Evolutionary conservation across 2,113 vertebrate species (phyloP).

Genomic region (Piaya cayana): DNA sequence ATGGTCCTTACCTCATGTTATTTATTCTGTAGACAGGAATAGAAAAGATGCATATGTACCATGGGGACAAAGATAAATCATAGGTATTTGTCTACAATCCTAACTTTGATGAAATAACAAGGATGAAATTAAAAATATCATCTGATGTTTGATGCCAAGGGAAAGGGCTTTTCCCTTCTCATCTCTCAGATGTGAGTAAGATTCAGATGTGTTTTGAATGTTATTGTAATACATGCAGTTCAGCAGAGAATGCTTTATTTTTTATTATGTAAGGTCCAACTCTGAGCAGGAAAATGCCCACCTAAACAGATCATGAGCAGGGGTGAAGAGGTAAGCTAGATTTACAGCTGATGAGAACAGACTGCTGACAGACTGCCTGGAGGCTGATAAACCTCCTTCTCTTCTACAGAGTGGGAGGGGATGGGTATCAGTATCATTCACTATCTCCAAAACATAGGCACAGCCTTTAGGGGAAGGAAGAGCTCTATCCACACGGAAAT

Average conservation of each 20-base stretch:
- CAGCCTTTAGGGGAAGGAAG: background rate
- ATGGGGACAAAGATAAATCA: background rate
- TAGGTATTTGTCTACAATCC: background rate
- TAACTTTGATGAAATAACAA: background rate
- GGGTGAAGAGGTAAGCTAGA: background rate
- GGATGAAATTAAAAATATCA: background rate
- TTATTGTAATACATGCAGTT: background rate
- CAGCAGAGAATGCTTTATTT: conserved; percentile 11
- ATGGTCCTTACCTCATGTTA: background rate
- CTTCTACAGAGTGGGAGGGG: background rate
- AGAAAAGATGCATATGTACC: background rate
- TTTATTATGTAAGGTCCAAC: background rate
- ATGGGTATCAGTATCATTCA: background rate
- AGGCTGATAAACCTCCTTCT: background rate
- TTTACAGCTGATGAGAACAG: background rate
- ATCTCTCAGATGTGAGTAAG: conserved; percentile 26
- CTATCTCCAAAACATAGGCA: background rate
- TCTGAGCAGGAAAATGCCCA: conserved; percentile 25
- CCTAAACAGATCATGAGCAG: background rate
- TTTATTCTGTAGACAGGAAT: background rate
- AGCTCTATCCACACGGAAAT: background rate
- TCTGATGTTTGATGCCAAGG: background rate
- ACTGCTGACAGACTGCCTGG: background rate
- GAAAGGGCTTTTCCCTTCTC: conserved; percentile 35
- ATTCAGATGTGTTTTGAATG: conserved; percentile 35